phyloP scores from a whole-genome alignment of 2,888 invertebrate species.

The Phrixothrix hirtus region DNA sequence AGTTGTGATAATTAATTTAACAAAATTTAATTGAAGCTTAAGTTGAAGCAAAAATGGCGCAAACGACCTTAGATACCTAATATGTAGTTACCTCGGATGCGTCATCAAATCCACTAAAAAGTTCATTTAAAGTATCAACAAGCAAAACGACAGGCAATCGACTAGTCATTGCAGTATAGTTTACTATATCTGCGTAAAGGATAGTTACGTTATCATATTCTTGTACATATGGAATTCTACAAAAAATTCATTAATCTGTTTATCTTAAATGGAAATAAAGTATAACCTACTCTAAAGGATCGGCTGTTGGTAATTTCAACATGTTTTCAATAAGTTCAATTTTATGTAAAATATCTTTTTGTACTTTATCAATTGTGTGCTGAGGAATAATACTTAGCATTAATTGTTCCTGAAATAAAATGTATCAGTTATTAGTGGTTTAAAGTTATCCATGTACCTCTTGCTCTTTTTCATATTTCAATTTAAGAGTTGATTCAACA shows the following conservation, averaged over 20 bases:
- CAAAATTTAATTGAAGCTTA: too few relatives aligned
- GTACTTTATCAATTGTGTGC: constrained; percentile 72
- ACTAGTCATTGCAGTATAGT: constrained; percentile 87
- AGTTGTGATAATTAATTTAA: too few relatives aligned
- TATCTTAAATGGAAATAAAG: too few relatives aligned
- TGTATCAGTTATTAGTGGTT: background rate
- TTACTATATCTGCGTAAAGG: constrained; percentile 91
- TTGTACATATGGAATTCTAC: constrained; percentile 84
- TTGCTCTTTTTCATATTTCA: constrained; percentile 83
- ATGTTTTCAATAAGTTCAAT: constrained; percentile 55
- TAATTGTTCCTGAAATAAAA: constrained; percentile 71
- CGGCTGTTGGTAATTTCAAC: constrained; percentile 32
- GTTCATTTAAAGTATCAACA: constrained; percentile 85
- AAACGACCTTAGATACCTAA: too few relatives aligned
- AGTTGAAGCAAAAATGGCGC: too few relatives aligned
- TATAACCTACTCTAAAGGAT: constrained; percentile 56
- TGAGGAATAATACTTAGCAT: constrained; percentile 85
- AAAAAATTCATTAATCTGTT: constrained; percentile 2
- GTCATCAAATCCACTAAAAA: constrained; percentile 90
- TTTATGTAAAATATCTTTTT: constrained; percentile 59
- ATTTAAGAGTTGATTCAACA: constrained; percentile 79
- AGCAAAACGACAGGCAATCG: constrained; percentile 78
- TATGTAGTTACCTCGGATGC: constrained; percentile 76
- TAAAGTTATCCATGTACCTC: constrained; percentile 61
- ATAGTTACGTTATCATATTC: constrained; percentile 88